Evolutionary conservation across 2,113 vertebrate genomes (phyloP).

Genomic region (Festucalex cinctus): DNA sequence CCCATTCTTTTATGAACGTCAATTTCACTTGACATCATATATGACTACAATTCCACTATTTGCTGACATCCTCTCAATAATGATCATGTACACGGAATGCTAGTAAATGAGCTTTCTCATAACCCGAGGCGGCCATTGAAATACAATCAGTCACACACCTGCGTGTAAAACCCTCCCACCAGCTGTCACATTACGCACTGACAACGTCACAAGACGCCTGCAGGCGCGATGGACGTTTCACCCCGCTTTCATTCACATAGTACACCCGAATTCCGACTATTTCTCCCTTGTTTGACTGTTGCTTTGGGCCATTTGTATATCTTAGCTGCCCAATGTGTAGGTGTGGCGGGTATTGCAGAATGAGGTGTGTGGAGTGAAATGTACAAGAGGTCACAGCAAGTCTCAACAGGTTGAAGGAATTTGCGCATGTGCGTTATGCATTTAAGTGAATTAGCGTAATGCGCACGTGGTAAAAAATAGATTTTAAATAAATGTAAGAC

Average conservation of each 20-base stretch:
- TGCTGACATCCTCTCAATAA: not conserved
- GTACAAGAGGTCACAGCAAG: conserved; percentile 12
- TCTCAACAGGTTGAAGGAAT: conserved; percentile 23
- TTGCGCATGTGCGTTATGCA: conserved; percentile 2
- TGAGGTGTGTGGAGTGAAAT: not conserved
- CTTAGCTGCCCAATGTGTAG: not conserved
- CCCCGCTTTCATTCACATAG: conserved; percentile 16
- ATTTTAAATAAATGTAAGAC: not conserved
- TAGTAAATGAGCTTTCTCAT: conserved; percentile 4
- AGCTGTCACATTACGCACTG: not conserved
- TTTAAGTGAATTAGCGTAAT: not conserved
- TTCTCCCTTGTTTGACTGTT: conserved; percentile 16
- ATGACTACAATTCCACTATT: not conserved
- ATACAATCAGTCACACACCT: conserved; percentile 17
- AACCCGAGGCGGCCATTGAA: conserved; percentile 1
- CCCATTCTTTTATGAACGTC: not conserved
- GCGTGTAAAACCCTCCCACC: not conserved
- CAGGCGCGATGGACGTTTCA: not conserved
- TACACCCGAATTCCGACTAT: conserved; percentile 6
- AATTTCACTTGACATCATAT: not conserved
- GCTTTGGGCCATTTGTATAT: not conserved
- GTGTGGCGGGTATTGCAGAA: not conserved
- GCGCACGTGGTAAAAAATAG: not conserved
- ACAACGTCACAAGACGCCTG: conserved; percentile 7
- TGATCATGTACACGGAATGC: not conserved